A percentile compares a stretch with the other conserved stretches of the same genome.
Conservation (phyloP, 1,140 invertebrate species). For the Drosophila pallidifrons region DNA sequence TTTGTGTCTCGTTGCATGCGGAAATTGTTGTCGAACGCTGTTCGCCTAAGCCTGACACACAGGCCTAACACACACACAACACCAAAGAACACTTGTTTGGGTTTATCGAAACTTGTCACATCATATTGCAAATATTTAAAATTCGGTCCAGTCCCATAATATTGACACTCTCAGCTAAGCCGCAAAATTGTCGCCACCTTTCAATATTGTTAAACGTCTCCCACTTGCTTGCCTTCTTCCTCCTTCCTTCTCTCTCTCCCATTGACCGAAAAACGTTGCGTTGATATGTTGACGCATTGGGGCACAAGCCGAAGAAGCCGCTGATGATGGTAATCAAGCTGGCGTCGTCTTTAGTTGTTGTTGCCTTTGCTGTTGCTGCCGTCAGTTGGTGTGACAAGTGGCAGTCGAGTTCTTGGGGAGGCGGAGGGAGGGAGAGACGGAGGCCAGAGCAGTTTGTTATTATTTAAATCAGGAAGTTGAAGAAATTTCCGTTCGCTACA, state of each 20-base stretch:
- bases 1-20: slow-evolving; percentile 35
- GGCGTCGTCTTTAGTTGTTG: slow-evolving; percentile 16
- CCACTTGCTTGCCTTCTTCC: slow-evolving; percentile 18
- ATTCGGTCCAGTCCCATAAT: slow-evolving; percentile 64
- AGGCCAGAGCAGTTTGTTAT: slow-evolving; percentile 69
- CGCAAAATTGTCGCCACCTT: slow-evolving; percentile 28
- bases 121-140: slow-evolving; percentile 78
- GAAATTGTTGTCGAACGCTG: slow-evolving; percentile 48
- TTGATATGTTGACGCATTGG: slow-evolving; percentile 34
- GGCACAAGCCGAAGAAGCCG: slow-evolving; percentile 27
- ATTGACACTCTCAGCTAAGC: slow-evolving; percentile 76
- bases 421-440: background rate
- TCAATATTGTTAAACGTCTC: background rate
- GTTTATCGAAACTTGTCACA: slow-evolving; percentile 48
- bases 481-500: slow-evolving; percentile 79
- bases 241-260: background rate
- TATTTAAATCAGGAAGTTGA: slow-evolving; percentile 84
- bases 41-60: background rate
- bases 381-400: slow-evolving; percentile 78
- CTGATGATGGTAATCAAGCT: slow-evolving; percentile 50
- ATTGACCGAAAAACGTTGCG: background rate
- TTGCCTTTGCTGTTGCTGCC: slow-evolving; percentile 34
- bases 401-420: background rate
- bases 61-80: background rate
- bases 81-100: background rate